These are phyloP conservation scores for Candoia aspera DNA, from an alignment of 2,113 vertebrate genomes.

Conservation along the genomic window DNA sequence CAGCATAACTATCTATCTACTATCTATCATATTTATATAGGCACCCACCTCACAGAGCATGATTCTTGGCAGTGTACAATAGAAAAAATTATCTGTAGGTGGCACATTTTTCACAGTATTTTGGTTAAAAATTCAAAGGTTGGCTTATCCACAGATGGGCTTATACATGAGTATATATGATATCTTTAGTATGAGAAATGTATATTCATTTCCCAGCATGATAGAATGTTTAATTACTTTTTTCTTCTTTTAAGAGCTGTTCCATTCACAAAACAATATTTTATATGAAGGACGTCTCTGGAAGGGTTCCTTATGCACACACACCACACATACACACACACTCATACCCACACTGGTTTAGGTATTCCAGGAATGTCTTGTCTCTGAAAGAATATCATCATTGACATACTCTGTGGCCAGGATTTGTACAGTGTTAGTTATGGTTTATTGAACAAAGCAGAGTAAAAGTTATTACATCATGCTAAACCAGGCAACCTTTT, in stretches of 20 bases:
- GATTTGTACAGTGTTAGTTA: not conserved
- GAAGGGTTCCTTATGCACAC: not conserved
- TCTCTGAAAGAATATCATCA: not conserved
- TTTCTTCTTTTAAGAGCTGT: not conserved
- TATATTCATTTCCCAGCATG: not conserved
- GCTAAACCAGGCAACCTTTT: not conserved
- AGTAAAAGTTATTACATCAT: not conserved
- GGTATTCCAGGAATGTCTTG: not conserved
- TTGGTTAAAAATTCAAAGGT: not conserved
- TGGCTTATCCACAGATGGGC: not conserved
- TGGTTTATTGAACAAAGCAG: not conserved
- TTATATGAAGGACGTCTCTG: not conserved
- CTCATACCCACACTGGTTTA: not conserved
- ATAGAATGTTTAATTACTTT: not conserved
- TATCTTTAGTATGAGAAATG: not conserved
- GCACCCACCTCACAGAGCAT: not conserved
- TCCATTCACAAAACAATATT: not conserved
- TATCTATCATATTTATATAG: not conserved
- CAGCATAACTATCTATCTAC: not conserved
- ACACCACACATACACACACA: not conserved
- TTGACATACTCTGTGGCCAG: not conserved
- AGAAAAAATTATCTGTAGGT: not conserved
- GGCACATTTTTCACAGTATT: not conserved
- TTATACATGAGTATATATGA: not conserved
- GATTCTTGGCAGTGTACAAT: not conserved